Conservation (phyloP, 1,140 invertebrate species). For the Halesus radiatus region DNA sequence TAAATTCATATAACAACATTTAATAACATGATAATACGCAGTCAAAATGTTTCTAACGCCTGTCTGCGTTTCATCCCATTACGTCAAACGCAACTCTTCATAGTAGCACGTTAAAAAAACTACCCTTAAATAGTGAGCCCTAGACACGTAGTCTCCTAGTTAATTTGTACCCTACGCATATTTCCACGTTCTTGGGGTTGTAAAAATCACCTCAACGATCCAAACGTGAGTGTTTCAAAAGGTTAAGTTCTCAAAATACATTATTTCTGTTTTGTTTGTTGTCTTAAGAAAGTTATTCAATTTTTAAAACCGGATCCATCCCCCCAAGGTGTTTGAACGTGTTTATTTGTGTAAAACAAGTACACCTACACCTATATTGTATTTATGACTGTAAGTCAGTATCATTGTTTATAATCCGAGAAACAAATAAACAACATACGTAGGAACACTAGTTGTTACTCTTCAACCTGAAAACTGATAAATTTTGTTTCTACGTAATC, state of each 20-base stretch:
- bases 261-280: slow-evolving; percentile 8
- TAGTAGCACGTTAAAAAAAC: background rate
- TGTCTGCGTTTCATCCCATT: background rate
- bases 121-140: background rate
- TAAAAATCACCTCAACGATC: background rate
- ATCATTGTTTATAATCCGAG: background rate
- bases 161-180: background rate
- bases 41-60: too few species aligned
- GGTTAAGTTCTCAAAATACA: background rate
- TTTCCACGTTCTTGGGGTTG: slow-evolving; percentile 4
- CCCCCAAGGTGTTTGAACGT: background rate
- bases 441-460: background rate
- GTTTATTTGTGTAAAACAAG: background rate
- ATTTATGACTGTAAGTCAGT: background rate
- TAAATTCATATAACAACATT: too few species aligned
- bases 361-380: background rate
- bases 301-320: background rate
- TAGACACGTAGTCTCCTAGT: slow-evolving; percentile 6
- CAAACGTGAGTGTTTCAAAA: slow-evolving; percentile 14
- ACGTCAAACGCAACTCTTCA: background rate
- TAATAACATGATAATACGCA: background rate
- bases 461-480: background rate
- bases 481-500: too few species aligned
- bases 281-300: slow-evolving; percentile 3
- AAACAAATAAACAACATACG: background rate